A percentile compares a stretch with the other conserved stretches of the same genome.
phyloP scores from a whole-genome alignment of 1,140 invertebrate genomes.

The Cydia amplana region DNA sequence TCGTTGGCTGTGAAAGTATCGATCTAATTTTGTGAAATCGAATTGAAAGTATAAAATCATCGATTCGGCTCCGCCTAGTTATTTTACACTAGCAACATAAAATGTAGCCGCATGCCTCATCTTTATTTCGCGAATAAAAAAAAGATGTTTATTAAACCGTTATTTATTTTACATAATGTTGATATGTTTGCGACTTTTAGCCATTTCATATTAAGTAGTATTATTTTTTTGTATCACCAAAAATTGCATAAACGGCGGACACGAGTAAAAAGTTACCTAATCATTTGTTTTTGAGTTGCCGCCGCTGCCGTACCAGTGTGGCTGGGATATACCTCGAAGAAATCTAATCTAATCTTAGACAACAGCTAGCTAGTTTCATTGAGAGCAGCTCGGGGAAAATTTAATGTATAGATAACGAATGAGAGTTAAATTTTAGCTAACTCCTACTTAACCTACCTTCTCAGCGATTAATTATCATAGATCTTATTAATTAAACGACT shows the following conservation, averaged over 20 bases:
- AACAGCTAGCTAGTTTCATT: slow-evolving; percentile 23
- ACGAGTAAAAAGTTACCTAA: slow-evolving; percentile 20
- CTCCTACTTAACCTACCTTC: not conserved
- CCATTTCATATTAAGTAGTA: not conserved
- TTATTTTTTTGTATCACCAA: not conserved
- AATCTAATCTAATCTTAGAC: slow-evolving; percentile 32
- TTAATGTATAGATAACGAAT: slow-evolving; percentile 17
- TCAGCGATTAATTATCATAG: slow-evolving; percentile 12
- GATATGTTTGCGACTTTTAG: not conserved
- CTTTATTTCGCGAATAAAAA: not conserved
- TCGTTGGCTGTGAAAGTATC: not conserved
- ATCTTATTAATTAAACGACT: not conserved
- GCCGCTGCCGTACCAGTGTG: slow-evolving; percentile 17
- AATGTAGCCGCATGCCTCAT: slow-evolving; percentile 5
- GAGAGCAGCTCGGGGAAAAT: slow-evolving; percentile 7
- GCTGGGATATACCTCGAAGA: slow-evolving; percentile 10
- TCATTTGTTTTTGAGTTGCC: slow-evolving; percentile 30
- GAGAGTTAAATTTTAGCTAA: slow-evolving; percentile 3
- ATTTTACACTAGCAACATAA: slow-evolving; percentile 4
- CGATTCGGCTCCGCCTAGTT: not conserved
- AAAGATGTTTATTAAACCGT: not conserved
- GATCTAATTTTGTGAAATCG: not conserved
- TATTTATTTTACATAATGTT: not conserved
- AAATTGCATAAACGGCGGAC: not conserved
- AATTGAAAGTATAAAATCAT: not conserved